Evolutionary conservation across 2,113 vertebrate species (phyloP), one percentile per base, ranked within the genome.

Genomic region (Halichoeres trimaculatus): DNA sequence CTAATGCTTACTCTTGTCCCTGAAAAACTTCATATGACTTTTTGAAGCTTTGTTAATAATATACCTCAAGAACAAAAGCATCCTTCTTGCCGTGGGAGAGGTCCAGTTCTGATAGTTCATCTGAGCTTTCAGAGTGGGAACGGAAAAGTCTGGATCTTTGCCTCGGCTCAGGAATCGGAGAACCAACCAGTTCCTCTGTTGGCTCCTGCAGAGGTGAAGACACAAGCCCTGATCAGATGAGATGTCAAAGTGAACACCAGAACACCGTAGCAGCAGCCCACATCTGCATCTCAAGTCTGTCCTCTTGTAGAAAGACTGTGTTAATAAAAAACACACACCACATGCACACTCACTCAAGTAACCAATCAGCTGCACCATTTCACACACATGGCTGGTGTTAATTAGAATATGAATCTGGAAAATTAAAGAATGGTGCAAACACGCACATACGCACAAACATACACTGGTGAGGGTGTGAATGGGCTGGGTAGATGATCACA

Each of bases 41-140:
- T 20, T 5, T 51, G 17, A 2, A 17, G 17, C 30, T 30, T 36
- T 22, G n/a, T 0, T 38, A 1, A 51, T 23, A 22, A 16, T 30
- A 80, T 87, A 99, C 98, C 96, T 99, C 98, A 85, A 99, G 92
- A 48, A 99, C 97, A 81, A 99, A 99, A 64, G 98, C 98, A 76
- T 99, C 98, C 86, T 99, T 99, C 83, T 99, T 99, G 8, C 98
- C 98, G 59, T 99, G 98, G 14, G 98, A 99, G 70, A 99, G 95
- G 76, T 99, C 98, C 65, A 99, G 90, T 82, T 99, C 98, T 71
- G 94, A 94, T 62, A 97, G 92, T 91, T 99, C 98, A 56, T 99
- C 98, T 24, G 98, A 99, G 78, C 98, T 99, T 93, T 99, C 98
- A 0, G 98, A 99, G 0, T 98, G 96, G 13, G 98, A 99, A 50